These are phyloP conservation scores for Perca schrenkii DNA, from an alignment of 2,113 vertebrate genomes.

Conservation along the genomic window DNA sequence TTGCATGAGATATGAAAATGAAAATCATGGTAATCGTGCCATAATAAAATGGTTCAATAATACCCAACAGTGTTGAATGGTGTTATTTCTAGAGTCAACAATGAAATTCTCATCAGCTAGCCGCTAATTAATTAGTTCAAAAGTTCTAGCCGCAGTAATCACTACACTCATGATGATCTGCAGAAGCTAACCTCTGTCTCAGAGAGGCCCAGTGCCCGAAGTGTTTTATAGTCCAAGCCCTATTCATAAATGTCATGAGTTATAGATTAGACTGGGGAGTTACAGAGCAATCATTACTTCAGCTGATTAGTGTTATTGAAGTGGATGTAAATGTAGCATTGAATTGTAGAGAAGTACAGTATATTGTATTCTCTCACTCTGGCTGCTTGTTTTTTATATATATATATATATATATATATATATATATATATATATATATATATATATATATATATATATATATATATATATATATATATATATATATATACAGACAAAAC, in stretches of 20 bases:
- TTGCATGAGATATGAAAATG: slow-evolving; percentile 48
- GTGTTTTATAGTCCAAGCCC: not conserved
- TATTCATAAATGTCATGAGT: slow-evolving; percentile 41
- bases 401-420: too few species aligned
- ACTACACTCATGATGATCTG: slow-evolving; percentile 4
- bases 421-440: too few species aligned
- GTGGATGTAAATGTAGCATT: slow-evolving; percentile 24
- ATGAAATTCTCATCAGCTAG: slow-evolving; percentile 28
- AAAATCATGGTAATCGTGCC: slow-evolving; percentile 33
- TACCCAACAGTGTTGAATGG: slow-evolving; percentile 16
- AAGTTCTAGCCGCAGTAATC: slow-evolving; percentile 25
- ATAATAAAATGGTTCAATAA: slow-evolving; percentile 33
- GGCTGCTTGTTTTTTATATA: not conserved
- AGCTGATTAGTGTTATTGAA: slow-evolving; percentile 33
- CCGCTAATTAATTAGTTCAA: slow-evolving; percentile 18
- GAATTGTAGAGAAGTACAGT: slow-evolving; percentile 9
- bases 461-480: too few species aligned
- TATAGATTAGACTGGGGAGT: slow-evolving; percentile 22
- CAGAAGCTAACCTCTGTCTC: slow-evolving; percentile 12
- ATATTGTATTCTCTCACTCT: slow-evolving; percentile 1
- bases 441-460: too few species aligned
- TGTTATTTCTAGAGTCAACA: slow-evolving; percentile 6
- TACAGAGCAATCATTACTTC: slow-evolving; percentile 38
- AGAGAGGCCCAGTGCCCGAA: not conserved
- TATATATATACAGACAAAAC: not conserved